Conservation (phyloP, 2,888 invertebrate species). For the Neoascia interrupta region DNA sequence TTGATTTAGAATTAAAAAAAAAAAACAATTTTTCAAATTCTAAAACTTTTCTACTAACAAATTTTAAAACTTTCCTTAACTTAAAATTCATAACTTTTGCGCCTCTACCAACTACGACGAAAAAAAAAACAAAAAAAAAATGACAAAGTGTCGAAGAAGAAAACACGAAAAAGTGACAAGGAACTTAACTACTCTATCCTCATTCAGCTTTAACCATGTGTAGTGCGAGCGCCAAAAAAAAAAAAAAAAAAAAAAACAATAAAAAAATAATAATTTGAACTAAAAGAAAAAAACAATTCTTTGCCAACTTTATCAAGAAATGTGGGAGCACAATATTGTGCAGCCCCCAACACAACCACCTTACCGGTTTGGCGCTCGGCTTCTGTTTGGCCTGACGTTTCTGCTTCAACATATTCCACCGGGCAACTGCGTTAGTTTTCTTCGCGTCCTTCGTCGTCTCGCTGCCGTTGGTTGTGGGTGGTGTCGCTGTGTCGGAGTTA, state of each 20-base stretch:
- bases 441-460: conserved; percentile 58
- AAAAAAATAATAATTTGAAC: conserved; percentile 17
- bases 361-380: conserved; percentile 79
- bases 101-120: neutral
- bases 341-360: conserved; percentile 58
- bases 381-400: conserved; percentile 79
- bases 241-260: conserved; percentile 15
- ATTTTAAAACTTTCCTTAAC: conserved; percentile 2
- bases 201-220: conserved; percentile 55
- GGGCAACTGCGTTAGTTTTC: conserved; percentile 72
- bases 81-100: neutral
- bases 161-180: neutral
- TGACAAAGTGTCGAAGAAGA: neutral
- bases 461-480: conserved; percentile 24
- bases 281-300: neutral
- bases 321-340: conserved; percentile 2
- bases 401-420: conserved; percentile 79
- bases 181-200: conserved; percentile 21
- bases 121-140: neutral
- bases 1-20: too few species aligned
- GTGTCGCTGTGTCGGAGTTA: conserved; percentile 18
- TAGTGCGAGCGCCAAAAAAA: conserved; percentile 64
- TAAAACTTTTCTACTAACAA: too few species aligned
- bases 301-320: neutral
- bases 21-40: too few species aligned